These are phyloP conservation scores for Scytalopus superciliaris DNA, from an alignment of 2,113 vertebrate species.

Conservation along the genomic window DNA sequence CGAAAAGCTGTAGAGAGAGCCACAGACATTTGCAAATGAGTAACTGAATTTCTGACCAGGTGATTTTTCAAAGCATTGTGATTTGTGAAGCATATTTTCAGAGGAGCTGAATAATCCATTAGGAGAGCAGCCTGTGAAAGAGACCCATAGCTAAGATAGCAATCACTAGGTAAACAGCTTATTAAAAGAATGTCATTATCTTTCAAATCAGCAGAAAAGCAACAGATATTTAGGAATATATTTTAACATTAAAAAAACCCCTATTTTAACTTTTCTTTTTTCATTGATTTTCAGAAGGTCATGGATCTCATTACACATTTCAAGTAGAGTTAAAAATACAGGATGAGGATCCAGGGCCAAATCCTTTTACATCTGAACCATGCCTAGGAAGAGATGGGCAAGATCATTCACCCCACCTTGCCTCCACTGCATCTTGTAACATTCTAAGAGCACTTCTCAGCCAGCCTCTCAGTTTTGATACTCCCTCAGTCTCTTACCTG, in stretches of 20 bases:
- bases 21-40: neutral
- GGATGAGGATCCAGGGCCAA: neutral
- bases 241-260: neutral
- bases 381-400: neutral
- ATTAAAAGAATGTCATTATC: neutral
- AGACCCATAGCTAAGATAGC: neutral
- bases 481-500: neutral
- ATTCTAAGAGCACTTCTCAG: neutral
- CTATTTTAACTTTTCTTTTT: neutral
- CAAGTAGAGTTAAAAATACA: neutral
- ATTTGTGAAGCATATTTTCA: neutral
- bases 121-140: neutral
- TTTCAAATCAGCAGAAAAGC: neutral
- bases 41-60: slow-evolving; percentile 5
- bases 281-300: neutral
- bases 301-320: neutral
- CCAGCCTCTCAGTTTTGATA: neutral
- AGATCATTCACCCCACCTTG: neutral
- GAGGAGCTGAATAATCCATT: neutral
- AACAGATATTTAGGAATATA: neutral
- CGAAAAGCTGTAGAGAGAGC: neutral
- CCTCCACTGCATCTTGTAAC: neutral
- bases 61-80: neutral
- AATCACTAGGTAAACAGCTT: neutral
- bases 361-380: neutral